Evolutionary conservation across 1,140 invertebrate genomes (phyloP), one percentile per base, ranked within the genome.

Genomic region (Panagrolaimus sp.): DNA sequence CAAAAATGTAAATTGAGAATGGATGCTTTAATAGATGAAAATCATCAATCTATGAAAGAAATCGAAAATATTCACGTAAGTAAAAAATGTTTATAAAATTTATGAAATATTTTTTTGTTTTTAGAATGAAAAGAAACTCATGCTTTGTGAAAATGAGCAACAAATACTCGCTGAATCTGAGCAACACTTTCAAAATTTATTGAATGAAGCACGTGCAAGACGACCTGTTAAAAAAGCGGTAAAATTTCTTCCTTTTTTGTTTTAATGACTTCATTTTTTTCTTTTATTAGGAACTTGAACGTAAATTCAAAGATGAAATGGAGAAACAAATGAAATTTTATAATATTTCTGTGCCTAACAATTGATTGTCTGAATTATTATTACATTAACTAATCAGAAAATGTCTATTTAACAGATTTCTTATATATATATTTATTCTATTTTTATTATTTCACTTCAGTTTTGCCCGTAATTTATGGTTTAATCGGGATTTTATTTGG

Each of bases 131-230:
- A 88, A 87, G 73, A 74, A 87, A 43, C 94, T 95, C 83, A 92
- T 95, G 87, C 86, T 98, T 9, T 91, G 95, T 87, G 93, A 96
- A 84, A 92, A 97, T 84, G 95, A 98, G 85, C 91, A 91, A 9
- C 87, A 90, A 83, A 98, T 97, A 84, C 86, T 97, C 65, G 92
- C 93, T 83, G 89, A 93, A 77, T 88, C 93, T 72, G 93, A 98
- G 84, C 93, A 96, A 80, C 87, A 90, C 1, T 93, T 95, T 82
- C 86, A 88, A 61, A 87, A 87, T 42, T 92, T 95, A 83, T 84
- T 96, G 64, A 88, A 88, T 70, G 91, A 94, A 74, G 97, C 93
- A 93, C 91, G 93, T 77, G 88, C 88, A 25, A 89, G 91, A 72
- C 87, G 97, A 65, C 90, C 91, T 75, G 91, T 92, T 25, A 88